Percentiles rank a stretch among this genome's conserved stretches.
phyloP scores from a whole-genome alignment of 2,113 vertebrate genomes.

The Oxyruncus cristatus region DNA sequence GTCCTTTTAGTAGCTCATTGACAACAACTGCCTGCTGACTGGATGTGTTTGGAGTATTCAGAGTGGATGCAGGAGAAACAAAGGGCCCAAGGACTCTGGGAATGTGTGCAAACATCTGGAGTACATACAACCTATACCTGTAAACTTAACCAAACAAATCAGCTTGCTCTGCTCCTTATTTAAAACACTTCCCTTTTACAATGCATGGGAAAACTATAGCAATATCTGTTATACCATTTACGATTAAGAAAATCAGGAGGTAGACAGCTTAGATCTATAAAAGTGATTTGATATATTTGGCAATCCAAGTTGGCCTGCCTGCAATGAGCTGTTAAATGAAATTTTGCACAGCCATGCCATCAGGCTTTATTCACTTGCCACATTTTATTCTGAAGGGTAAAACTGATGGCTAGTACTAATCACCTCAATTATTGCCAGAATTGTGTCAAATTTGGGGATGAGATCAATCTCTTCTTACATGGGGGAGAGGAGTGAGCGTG shows the following conservation, averaged over 20 bases:
- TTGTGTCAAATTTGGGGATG: neutral
- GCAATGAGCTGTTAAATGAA: constrained; percentile 70
- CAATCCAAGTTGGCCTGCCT: constrained; percentile 45
- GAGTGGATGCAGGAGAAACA: constrained; percentile 21
- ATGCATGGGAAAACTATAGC: constrained; percentile 54
- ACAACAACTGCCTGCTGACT: constrained; percentile 9
- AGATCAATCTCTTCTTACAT: neutral
- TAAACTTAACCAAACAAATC: constrained; percentile 73
- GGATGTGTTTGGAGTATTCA: neutral
- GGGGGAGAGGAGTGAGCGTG: no score
- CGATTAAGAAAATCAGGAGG: constrained; percentile 69
- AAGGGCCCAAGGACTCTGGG: constrained; percentile 13
- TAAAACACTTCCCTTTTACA: constrained; percentile 75
- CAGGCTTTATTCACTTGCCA: constrained; percentile 44
- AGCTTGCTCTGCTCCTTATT: constrained; percentile 68
- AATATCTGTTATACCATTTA: constrained; percentile 67
- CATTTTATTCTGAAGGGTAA: constrained; percentile 52
- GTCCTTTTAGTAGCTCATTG: constrained; percentile 22
- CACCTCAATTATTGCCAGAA: neutral
- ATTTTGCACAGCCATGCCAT: constrained; percentile 57
- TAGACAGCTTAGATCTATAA: constrained; percentile 72
- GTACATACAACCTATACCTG: constrained; percentile 63
- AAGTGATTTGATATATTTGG: constrained; percentile 66
- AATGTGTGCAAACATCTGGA: constrained; percentile 72
- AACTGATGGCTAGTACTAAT: constrained; percentile 22